Conservation (phyloP, 2,113 vertebrate genomes). For the Laticauda colubrina region DNA sequence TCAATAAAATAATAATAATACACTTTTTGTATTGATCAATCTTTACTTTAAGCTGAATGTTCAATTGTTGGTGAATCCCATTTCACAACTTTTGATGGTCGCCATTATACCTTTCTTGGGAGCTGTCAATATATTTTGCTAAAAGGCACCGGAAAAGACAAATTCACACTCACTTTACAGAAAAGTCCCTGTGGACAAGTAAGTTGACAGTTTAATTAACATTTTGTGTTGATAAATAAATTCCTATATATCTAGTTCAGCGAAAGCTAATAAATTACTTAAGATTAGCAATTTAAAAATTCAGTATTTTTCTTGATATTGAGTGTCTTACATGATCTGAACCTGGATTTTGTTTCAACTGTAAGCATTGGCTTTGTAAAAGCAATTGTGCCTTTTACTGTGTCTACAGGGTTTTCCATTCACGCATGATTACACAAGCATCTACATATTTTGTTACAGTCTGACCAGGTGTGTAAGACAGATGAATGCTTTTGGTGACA, state of each 20-base stretch:
- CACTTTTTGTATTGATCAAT: neutral
- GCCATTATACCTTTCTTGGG: slow-evolving; percentile 91
- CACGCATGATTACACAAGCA: slow-evolving; percentile 22
- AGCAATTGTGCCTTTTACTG: slow-evolving; percentile 23
- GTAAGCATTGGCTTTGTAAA: slow-evolving; percentile 30
- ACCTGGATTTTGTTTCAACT: neutral
- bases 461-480: slow-evolving; percentile 39
- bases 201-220: slow-evolving; percentile 43
- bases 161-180: slow-evolving; percentile 88
- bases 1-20: neutral
- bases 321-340: neutral
- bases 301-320: neutral
- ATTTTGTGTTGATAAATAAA: neutral
- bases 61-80: slow-evolving; percentile 87
- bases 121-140: slow-evolving; percentile 91
- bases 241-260: neutral
- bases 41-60: slow-evolving; percentile 80
- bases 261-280: neutral
- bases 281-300: slow-evolving; percentile 16
- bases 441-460: slow-evolving; percentile 44
- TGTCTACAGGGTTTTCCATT: slow-evolving; percentile 34
- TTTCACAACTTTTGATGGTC: slow-evolving; percentile 93
- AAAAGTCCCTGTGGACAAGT: slow-evolving; percentile 90
- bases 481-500: slow-evolving; percentile 52
- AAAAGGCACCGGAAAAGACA: slow-evolving; percentile 87